phyloP scores from a whole-genome alignment of 2,797 vertebrate genomes.

The Ptychadena robeensis region DNA sequence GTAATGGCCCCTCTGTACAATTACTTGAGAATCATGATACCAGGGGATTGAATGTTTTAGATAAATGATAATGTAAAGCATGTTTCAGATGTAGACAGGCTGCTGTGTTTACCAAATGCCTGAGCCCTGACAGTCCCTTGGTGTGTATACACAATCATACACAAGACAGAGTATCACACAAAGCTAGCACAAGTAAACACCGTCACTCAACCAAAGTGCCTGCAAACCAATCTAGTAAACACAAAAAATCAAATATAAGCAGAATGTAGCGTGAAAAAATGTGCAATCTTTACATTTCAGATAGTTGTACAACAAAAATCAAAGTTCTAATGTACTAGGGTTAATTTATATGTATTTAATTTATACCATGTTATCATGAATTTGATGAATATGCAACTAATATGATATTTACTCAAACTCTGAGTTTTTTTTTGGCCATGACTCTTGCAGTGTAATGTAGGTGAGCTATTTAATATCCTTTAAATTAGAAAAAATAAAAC shows the following conservation, averaged over 20 bases:
- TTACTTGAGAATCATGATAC: conserved; percentile 68
- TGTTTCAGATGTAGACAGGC: conserved; percentile 64
- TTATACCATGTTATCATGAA: not conserved
- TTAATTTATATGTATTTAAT: not conserved
- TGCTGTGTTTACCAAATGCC: conserved; percentile 63
- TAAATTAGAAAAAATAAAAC: too few relatives aligned
- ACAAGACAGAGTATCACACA: conserved; percentile 65
- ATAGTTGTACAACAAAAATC: not conserved
- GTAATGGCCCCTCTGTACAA: conserved; percentile 66
- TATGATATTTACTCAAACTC: not conserved
- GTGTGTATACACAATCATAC: conserved; percentile 64
- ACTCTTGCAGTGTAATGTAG: too few relatives aligned
- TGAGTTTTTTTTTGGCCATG: not conserved
- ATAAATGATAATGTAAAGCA: conserved; percentile 67
- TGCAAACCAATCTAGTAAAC: conserved; percentile 58
- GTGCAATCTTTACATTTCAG: not conserved
- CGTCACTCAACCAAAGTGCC: conserved; percentile 60
- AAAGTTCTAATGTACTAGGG: not conserved
- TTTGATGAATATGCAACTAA: not conserved
- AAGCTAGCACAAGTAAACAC: conserved; percentile 63
- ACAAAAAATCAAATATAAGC: conserved; percentile 10
- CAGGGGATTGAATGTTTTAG: conserved; percentile 57
- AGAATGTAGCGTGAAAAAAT: not conserved
- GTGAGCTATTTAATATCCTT: too few relatives aligned
- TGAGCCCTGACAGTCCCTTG: conserved; percentile 59